These are phyloP conservation scores for Microcebus lehilahytsara DNA, from an alignment of 2,113 vertebrate genomes.

Conservation along the genomic window DNA sequence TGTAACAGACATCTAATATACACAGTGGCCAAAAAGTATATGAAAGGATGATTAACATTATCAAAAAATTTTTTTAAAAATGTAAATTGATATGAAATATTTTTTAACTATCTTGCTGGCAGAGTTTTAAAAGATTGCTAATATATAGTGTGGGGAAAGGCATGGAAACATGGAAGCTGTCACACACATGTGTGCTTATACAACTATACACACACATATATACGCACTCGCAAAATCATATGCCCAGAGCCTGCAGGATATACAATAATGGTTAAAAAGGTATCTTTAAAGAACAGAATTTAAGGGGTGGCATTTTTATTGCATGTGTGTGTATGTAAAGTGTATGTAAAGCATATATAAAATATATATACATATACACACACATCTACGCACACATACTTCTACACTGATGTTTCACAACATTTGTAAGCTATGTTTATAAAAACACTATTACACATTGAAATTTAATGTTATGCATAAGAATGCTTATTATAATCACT, in stretches of 20 bases:
- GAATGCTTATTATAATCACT: not conserved
- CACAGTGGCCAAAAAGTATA: not conserved
- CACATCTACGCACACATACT: not conserved
- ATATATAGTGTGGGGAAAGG: not conserved
- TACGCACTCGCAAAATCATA: not conserved
- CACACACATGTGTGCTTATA: not conserved
- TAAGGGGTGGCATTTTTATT: not conserved
- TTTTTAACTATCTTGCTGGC: not conserved
- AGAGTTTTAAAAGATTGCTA: not conserved
- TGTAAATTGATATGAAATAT: not conserved
- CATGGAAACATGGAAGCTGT: not conserved
- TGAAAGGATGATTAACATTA: not conserved
- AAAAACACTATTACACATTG: not conserved
- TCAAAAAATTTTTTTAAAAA: not conserved
- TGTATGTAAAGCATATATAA: not conserved
- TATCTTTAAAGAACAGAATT: not conserved
- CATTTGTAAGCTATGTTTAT: not conserved
- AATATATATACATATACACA: not conserved
- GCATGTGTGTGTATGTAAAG: not conserved
- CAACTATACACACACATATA: not conserved
- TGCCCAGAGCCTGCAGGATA: not conserved
- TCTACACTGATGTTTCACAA: not conserved
- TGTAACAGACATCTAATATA: not conserved
- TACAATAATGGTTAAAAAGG: rapidly evolving
- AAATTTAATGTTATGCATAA: not conserved